These are phyloP conservation scores for Diabrotica undecimpunctata DNA, from an alignment of 1,140 invertebrate species.

Conservation along the genomic window DNA sequence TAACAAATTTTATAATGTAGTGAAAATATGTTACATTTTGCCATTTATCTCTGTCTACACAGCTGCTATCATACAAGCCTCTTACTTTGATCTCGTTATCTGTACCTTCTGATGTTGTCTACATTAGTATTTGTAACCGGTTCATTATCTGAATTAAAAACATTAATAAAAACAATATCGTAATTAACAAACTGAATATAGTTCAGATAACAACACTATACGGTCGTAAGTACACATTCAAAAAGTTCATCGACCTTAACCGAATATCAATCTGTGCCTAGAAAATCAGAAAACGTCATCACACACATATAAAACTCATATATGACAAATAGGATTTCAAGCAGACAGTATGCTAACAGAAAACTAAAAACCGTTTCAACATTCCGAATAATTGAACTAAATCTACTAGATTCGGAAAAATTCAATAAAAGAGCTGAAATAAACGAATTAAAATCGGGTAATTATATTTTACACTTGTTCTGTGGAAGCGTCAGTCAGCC, in stretches of 20 bases:
- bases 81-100: too few relatives aligned
- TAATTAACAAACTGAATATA: too few relatives aligned
- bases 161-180: too few relatives aligned
- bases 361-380: neutral
- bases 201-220: too few relatives aligned
- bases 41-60: too few relatives aligned
- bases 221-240: too few relatives aligned
- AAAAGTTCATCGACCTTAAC: neutral
- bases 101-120: too few relatives aligned
- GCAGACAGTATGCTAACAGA: neutral
- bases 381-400: neutral
- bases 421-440: neutral
- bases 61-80: too few relatives aligned
- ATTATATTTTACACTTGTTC: constrained; percentile 1
- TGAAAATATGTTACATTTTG: too few relatives aligned
- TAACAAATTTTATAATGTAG: too few relatives aligned
- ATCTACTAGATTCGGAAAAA: neutral
- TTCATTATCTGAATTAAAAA: too few relatives aligned
- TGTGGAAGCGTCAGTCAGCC: neutral
- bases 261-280: neutral
- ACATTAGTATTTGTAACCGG: too few relatives aligned
- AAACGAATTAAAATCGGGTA: neutral
- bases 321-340: neutral
- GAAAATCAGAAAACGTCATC: neutral
- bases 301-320: neutral